Evolutionary conservation across 1,140 invertebrate species (phyloP), one percentile per base, ranked within the genome.

Genomic region (Saccostrea glomerata): DNA sequence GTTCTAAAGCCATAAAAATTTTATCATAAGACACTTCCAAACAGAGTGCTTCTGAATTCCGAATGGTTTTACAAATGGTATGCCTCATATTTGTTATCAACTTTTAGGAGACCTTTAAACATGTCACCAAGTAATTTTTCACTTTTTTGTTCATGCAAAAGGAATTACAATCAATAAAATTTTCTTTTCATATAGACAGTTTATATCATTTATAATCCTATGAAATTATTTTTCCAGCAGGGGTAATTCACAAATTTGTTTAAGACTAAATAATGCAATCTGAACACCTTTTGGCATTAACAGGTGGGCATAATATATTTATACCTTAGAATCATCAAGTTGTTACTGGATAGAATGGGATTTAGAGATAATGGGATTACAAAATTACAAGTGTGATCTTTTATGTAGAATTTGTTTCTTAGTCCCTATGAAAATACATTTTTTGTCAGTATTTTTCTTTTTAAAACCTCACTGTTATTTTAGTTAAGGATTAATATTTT

Each of bases 131-230:
- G 70, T 77, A 77, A 77, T 77, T 77, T 77, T 36, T 77, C 70
- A 25, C 70, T 77, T 77, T 36, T 36, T 77, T 77, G 70, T 36
- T 77, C 70, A 77, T 30, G 70, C 25, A 2, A 30, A 25, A 77
- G 70, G 30, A 77, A 77, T 77, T 77, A 77, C 25, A 36, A 77
- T 77, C 70, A 77, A 77, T 77, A 77, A 77, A 77, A 77, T 30
- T 36, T 36, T 77, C 70, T 36, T 77, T 77, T 30, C 70, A 77
- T 63, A n/a, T n/a, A 63, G 25, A 30, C 70, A 9, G 23, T 36
- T 30, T n/a, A 36, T 36, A 63, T 63, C 58, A 17, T 63, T 63
- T 77, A 77, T 30, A 25, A 66, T 77, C 23, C 70, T 77, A 77
- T 15, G 30, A 77, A 77, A 77, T 30, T 77, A 77, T 77, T 77